phyloP scores from a whole-genome alignment of 1,140 invertebrate species.

The Tetragnatha versicolor region DNA sequence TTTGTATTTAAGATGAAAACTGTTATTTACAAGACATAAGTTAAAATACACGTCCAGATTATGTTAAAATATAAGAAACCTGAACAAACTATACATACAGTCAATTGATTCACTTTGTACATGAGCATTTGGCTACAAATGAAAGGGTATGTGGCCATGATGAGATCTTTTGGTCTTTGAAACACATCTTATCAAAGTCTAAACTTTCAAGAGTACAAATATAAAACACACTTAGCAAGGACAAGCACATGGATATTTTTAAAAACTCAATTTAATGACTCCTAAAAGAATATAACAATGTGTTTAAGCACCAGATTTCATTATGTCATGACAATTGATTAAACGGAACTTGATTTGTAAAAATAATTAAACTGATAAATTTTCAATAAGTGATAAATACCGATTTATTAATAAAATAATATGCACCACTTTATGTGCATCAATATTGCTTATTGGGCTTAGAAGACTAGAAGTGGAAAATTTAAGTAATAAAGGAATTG shows the following conservation, averaged over 20 bases:
- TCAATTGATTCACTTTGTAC: conserved; percentile 2
- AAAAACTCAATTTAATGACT: background rate
- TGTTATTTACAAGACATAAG: conserved; percentile 43
- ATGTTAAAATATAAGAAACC: conserved; percentile 8
- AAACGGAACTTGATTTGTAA: too few relatives aligned
- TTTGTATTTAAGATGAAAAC: background rate
- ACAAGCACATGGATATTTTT: background rate
- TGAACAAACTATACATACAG: conserved; percentile 12
- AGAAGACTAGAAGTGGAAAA: background rate
- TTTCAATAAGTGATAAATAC: background rate
- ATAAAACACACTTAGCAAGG: background rate
- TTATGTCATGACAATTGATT: too few relatives aligned
- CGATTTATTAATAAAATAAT: background rate
- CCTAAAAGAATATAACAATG: background rate
- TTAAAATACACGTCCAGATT: conserved; percentile 20
- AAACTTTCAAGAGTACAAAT: background rate
- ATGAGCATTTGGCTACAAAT: conserved; percentile 23
- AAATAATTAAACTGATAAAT: background rate
- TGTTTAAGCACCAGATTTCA: too few relatives aligned
- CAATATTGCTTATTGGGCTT: background rate
- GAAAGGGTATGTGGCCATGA: background rate
- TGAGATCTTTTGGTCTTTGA: background rate
- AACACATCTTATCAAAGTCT: background rate
- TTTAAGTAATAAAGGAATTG: background rate
- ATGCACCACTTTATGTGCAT: background rate